These are phyloP conservation scores for Turdus rufiventris DNA, from an alignment of 2,113 vertebrate species.

Conservation along the genomic window DNA sequence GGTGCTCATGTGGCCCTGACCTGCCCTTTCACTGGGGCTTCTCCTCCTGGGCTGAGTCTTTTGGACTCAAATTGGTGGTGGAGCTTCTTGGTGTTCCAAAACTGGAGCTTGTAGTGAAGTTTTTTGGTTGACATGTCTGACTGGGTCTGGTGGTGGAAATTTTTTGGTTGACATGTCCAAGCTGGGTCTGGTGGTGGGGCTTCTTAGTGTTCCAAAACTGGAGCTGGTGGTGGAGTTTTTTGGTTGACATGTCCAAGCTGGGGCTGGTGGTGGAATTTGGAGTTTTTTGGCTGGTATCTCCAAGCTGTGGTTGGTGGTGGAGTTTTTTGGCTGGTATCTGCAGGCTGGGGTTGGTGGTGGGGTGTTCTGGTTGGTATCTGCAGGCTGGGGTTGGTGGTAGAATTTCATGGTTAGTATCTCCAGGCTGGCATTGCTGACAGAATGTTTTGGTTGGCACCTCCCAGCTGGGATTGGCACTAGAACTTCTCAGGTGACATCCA, in stretches of 20 bases:
- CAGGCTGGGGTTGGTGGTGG: fast-evolving
- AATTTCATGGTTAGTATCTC: fast-evolving
- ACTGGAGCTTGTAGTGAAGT: background rate
- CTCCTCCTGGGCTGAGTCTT: background rate
- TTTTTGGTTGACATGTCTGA: background rate
- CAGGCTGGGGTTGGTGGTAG: background rate
- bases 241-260: fast-evolving
- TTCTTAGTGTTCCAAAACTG: no score
- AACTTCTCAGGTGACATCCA: background rate
- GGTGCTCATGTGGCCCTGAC: fast-evolving
- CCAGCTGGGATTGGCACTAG: no score
- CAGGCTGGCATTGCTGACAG: fast-evolving
- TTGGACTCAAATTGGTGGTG: background rate
- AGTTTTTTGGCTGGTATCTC: fast-evolving
- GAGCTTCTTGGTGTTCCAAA: background rate
- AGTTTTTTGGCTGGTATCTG: fast-evolving
- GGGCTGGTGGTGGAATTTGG: fast-evolving
- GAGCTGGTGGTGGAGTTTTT: no score
- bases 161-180: background rate
- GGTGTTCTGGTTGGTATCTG: fast-evolving
- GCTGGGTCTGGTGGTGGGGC: fast-evolving
- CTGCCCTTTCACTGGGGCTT: background rate
- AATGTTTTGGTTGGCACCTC: background rate
- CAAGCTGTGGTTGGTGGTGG: background rate
- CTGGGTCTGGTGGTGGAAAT: background rate